phyloP scores from a whole-genome alignment of 2,113 vertebrate genomes.

The Lipophrys pholis region DNA sequence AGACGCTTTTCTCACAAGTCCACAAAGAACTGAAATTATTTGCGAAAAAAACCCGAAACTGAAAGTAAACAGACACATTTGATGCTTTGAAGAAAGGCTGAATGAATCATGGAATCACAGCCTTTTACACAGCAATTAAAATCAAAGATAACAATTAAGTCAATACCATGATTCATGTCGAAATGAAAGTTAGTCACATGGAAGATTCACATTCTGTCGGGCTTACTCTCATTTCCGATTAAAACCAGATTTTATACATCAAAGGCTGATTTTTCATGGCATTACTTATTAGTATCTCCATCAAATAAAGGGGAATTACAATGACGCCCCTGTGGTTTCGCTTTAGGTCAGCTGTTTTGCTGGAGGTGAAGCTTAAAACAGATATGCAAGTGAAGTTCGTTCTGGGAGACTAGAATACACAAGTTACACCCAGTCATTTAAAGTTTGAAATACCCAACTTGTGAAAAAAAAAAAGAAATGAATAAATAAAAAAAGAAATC shows the following conservation, averaged over 20 bases:
- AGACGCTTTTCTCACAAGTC: not conserved
- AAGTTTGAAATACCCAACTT: conserved; percentile 1
- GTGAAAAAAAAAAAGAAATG: not conserved
- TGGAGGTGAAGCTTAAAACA: not conserved
- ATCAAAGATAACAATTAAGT: no score
- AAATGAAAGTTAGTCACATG: not conserved
- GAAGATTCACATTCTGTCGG: not conserved
- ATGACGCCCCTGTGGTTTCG: conserved; percentile 15
- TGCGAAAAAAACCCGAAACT: conserved; percentile 2
- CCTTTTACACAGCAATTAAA: no score
- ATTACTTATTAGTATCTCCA: conserved; percentile 13
- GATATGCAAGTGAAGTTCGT: conserved; percentile 6
- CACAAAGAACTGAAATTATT: not conserved
- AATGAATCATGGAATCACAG: no score
- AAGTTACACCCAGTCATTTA: not conserved
- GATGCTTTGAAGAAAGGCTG: no score
- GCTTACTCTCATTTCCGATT: not conserved
- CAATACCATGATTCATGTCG: no score
- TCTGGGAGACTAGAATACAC: not conserved
- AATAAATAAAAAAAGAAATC: no score
- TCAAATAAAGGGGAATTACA: not conserved
- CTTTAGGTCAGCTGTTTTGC: conserved; percentile 49
- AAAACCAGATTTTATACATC: not conserved
- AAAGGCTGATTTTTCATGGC: not conserved
- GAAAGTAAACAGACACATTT: not conserved